Evolutionary conservation across 2,888 invertebrate species (phyloP).

Genomic region (Hymenopus coronatus): DNA sequence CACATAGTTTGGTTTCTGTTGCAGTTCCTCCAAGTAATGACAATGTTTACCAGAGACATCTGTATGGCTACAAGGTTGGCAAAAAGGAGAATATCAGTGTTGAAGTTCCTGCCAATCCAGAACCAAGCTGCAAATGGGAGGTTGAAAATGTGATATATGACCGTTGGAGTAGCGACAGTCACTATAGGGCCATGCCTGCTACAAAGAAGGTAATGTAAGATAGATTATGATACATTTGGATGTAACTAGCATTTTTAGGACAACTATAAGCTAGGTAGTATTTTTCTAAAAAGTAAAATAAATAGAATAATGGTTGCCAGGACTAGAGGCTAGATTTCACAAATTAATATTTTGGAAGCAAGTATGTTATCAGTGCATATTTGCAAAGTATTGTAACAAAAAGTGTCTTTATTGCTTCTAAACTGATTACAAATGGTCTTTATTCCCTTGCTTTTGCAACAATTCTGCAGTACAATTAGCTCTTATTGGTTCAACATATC

Average conservation of each 20-base stretch:
- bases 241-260: background rate
- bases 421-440: too few relatives aligned
- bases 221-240: background rate
- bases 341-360: too few relatives aligned
- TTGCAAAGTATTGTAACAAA: too few relatives aligned
- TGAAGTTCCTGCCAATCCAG: constrained; percentile 70
- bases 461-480: too few relatives aligned
- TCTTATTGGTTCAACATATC: too few relatives aligned
- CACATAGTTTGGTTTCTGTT: background rate
- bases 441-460: too few relatives aligned
- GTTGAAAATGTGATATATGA: constrained; percentile 46
- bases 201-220: background rate
- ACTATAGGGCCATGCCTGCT: background rate
- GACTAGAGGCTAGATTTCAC: too few relatives aligned
- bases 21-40: constrained; percentile 33
- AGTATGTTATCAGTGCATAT: too few relatives aligned
- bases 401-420: too few relatives aligned
- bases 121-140: constrained; percentile 67
- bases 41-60: constrained; percentile 54
- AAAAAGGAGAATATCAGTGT: constrained; percentile 69
- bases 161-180: background rate
- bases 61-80: constrained; percentile 72
- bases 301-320: too few relatives aligned
- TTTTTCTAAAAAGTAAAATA: too few relatives aligned
- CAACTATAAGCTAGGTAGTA: too few relatives aligned